phyloP scores from a whole-genome alignment of 2,888 invertebrate genomes.

The Calephelis perditalis region DNA sequence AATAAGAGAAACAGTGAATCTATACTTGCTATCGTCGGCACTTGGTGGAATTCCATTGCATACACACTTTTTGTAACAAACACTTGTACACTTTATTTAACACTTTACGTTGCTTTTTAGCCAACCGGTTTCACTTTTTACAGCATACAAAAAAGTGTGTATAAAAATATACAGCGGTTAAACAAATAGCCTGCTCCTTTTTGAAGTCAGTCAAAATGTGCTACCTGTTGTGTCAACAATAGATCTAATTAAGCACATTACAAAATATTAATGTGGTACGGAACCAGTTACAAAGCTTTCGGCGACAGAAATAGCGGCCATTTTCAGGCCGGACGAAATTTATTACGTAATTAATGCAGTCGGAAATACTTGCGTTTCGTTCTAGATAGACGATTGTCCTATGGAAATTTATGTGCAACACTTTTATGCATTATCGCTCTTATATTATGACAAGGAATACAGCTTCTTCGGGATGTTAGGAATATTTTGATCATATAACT shows the following conservation, averaged over 20 bases:
- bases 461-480: too few species aligned
- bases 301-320: constrained; percentile 31
- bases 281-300: constrained; percentile 16
- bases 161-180: too few species aligned
- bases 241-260: not conserved
- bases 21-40: too few species aligned
- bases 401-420: constrained; percentile 4
- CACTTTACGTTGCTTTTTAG: too few species aligned
- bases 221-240: not conserved
- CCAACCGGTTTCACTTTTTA: too few species aligned
- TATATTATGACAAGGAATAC: not conserved
- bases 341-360: constrained; percentile 48
- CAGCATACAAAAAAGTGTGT: too few species aligned
- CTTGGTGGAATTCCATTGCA: too few species aligned
- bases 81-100: too few species aligned
- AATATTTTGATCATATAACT: too few species aligned
- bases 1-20: too few species aligned
- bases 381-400: constrained; percentile 23
- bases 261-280: constrained; percentile 8
- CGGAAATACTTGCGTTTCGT: constrained; percentile 26
- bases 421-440: constrained; percentile 4
- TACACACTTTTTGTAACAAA: too few species aligned
- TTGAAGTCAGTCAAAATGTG: not conserved
- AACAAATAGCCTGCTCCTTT: too few species aligned
- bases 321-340: constrained; percentile 40